Evolutionary conservation across 2,113 vertebrate species (phyloP).

Genomic region (Pholis gunnellus): DNA sequence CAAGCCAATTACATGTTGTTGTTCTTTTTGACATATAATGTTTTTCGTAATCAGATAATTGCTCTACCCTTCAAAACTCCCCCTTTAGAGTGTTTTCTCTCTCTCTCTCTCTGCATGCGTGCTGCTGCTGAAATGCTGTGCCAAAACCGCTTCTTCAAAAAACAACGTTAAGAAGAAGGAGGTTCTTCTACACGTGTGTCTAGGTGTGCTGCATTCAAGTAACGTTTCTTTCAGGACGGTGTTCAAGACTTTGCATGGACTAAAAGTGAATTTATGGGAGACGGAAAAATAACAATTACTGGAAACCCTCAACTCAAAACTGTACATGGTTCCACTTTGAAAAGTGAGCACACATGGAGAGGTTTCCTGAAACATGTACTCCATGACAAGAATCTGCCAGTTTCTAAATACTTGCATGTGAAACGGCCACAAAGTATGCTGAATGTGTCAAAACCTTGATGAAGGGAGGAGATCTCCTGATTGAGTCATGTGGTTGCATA

Average conservation of each 20-base stretch:
- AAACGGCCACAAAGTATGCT: slow-evolving; percentile 70
- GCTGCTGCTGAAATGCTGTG: slow-evolving; percentile 35
- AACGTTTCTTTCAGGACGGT: slow-evolving; percentile 33
- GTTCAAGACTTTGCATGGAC: slow-evolving; percentile 17
- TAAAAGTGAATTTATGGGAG: slow-evolving; percentile 39
- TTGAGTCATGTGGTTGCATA: slow-evolving; percentile 81
- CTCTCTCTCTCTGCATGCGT: slow-evolving; percentile 12
- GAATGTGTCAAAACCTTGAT: slow-evolving; percentile 72
- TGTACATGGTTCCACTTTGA: slow-evolving; percentile 46
- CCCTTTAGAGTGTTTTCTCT: slow-evolving; percentile 46
- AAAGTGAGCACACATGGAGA: slow-evolving; percentile 59
- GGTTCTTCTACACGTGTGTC: background rate
- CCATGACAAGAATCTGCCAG: slow-evolving; percentile 76
- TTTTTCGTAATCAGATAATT: slow-evolving; percentile 83
- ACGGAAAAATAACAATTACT: slow-evolving; percentile 43
- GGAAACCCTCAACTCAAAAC: slow-evolving; percentile 55
- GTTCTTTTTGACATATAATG: slow-evolving; percentile 82
- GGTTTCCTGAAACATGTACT: slow-evolving; percentile 68
- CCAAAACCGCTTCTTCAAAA: slow-evolving; percentile 59
- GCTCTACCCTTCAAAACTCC: slow-evolving; percentile 67
- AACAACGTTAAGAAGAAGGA: background rate
- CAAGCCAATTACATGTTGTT: slow-evolving; percentile 77
- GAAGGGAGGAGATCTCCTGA: slow-evolving; percentile 78
- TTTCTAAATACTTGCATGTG: slow-evolving; percentile 74
- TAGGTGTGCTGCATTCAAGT: slow-evolving; percentile 26